Percentiles rank a stretch among this genome's conserved stretches.
phyloP scores from a whole-genome alignment of 2,797 vertebrate genomes.

The Semotilus atromaculatus region DNA sequence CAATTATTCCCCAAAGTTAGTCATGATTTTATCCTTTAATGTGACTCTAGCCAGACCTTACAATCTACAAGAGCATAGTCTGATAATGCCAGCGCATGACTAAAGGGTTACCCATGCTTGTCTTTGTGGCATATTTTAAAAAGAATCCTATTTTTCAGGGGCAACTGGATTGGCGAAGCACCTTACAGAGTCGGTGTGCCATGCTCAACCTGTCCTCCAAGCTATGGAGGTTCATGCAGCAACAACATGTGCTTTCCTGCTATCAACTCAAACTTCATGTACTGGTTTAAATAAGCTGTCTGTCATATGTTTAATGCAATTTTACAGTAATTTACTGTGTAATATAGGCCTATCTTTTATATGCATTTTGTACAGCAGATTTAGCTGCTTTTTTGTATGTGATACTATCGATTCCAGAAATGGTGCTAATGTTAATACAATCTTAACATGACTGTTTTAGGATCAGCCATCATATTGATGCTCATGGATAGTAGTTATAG shows the following conservation, averaged over 20 bases:
- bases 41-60: constrained; percentile 2
- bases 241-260: constrained; percentile 88
- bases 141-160: constrained; percentile 70
- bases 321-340: background rate
- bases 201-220: constrained; percentile 87
- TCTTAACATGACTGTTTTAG: constrained; percentile 21
- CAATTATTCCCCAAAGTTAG: constrained; percentile 94
- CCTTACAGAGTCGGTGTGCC: constrained; percentile 89
- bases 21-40: constrained; percentile 17
- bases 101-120: background rate
- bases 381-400: constrained; percentile 14
- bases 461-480: constrained; percentile 56
- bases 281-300: constrained; percentile 86
- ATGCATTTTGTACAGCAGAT: constrained; percentile 12
- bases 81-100: background rate
- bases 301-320: background rate
- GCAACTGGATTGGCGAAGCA: constrained; percentile 93
- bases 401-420: constrained; percentile 30
- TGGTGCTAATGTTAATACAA: constrained; percentile 49
- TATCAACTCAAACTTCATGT: constrained; percentile 87
- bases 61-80: background rate
- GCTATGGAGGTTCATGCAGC: constrained; percentile 86
- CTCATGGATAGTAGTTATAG: constrained; percentile 6
- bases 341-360: constrained; percentile 7
- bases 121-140: background rate